Percentiles rank a stretch among this genome's conserved stretches.
Evolutionary conservation across 2,888 invertebrate species (phyloP).

Genomic region (Lamproptera curius): DNA sequence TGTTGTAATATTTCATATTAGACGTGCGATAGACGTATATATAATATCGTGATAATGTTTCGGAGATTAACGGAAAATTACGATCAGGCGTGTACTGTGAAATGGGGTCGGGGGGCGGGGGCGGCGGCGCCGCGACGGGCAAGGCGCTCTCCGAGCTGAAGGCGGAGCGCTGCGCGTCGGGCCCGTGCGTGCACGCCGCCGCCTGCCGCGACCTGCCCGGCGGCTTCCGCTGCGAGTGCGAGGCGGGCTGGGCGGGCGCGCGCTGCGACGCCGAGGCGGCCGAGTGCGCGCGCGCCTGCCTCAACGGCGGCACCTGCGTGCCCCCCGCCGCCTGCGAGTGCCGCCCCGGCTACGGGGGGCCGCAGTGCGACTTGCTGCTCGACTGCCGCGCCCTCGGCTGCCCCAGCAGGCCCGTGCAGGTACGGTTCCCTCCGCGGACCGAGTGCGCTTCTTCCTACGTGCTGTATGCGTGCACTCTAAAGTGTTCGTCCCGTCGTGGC

Average conservation of each 20-base stretch:
- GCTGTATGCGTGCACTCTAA: too few relatives aligned
- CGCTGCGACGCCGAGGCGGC: constrained; percentile 73
- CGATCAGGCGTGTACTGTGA: constrained; percentile 71
- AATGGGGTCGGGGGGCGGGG: constrained; percentile 40
- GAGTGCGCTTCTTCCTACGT: too few relatives aligned
- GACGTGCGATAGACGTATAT: too few relatives aligned
- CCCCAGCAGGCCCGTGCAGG: constrained; percentile 37
- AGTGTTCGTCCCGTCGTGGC: too few relatives aligned
- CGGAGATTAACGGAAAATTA: too few relatives aligned
- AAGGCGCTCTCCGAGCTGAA: constrained; percentile 62
- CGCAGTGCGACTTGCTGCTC: constrained; percentile 80
- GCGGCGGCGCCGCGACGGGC: constrained; percentile 40
- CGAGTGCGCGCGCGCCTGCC: constrained; percentile 76
- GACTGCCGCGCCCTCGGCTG: constrained; percentile 79
- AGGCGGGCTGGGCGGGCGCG: constrained; percentile 82
- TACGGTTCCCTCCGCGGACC: too few relatives aligned
- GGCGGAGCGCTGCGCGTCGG: constrained; percentile 45
- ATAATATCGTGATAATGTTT: too few relatives aligned
- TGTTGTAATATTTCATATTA: background rate
- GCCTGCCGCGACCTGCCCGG: constrained; percentile 77
- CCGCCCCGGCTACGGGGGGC: constrained; percentile 81
- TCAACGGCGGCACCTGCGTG: constrained; percentile 80
- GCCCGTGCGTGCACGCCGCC: constrained; percentile 76
- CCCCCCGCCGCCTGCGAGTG: constrained; percentile 77
- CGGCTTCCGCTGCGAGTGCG: constrained; percentile 83